Evolutionary conservation across 2,797 vertebrate genomes (phyloP).

Genomic region (Tiaroga cobitis): DNA sequence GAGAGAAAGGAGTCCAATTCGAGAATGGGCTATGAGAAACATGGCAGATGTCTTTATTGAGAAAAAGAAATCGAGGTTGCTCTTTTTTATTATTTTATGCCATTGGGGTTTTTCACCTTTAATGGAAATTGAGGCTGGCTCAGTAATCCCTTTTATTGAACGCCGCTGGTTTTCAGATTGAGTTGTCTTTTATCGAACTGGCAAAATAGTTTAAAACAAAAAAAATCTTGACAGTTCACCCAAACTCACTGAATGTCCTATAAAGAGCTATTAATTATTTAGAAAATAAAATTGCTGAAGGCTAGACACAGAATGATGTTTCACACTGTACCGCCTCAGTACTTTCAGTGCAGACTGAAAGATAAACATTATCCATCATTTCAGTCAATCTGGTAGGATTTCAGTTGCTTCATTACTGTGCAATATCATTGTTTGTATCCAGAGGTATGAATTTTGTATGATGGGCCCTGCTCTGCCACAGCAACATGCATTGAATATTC

Average conservation of each 20-base stretch:
- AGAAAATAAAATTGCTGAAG: not conserved
- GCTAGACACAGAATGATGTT: not conserved
- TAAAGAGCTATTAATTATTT: constrained; percentile 25
- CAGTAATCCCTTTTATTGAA: constrained; percentile 52
- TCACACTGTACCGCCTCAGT: not conserved
- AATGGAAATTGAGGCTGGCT: not conserved
- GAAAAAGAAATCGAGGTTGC: too few relatives aligned
- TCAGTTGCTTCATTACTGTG: constrained; percentile 47
- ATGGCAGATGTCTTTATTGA: too few relatives aligned
- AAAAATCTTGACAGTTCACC: constrained; percentile 2
- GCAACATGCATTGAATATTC: constrained; percentile 48
- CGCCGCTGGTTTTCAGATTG: constrained; percentile 31
- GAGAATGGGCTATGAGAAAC: too few relatives aligned
- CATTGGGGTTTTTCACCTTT: too few relatives aligned
- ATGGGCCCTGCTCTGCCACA: constrained; percentile 9
- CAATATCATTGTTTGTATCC: constrained; percentile 42
- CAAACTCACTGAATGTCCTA: constrained; percentile 15
- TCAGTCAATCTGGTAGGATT: constrained; percentile 1
- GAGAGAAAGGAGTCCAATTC: too few relatives aligned
- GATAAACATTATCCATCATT: constrained; percentile 8
- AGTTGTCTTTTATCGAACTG: not conserved
- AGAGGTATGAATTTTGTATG: constrained; percentile 53
- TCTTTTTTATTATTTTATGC: too few relatives aligned
- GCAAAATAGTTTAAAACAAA: not conserved
- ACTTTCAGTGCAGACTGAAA: constrained; percentile 2